Evolutionary conservation across 37 sponge, comb jelly and placozoan species (phyloP), one percentile per base, ranked within the genome.

Genomic region (Ephydatia muelleri): DNA sequence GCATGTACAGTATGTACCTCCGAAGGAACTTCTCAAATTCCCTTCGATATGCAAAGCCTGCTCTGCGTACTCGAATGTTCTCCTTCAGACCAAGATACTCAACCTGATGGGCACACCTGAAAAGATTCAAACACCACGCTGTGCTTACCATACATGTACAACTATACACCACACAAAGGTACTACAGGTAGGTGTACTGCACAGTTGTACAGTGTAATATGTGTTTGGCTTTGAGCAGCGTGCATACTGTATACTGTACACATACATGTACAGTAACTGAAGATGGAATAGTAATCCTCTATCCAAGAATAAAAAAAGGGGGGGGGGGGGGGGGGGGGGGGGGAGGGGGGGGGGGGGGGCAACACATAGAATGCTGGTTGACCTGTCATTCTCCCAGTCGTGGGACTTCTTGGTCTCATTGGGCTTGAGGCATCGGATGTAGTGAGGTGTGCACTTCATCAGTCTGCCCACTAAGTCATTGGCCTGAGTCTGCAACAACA

Each of bases 11-110:
- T 19, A 19, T 29, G 4, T 67, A 89, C 89, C 97, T 84, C 81
- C 94, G 83, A n/a, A 97, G 81, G 78, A 97, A 97, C 84, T 97
- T 97, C 21, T 84, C 88, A 78, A 95, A 97, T 29, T 92, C 94
- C 78, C 98, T 91, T 16, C 98, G 81, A 83, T 94, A 98, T 29
- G 98, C 98, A 75, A 93, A 98, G 36, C 98, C 98, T 36, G 98
- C 98, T 90, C 98, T 89, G 32, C 98, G 73, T 11, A 98, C 96
- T 66, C 98, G 83, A 36, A 98, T 98, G 82, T 98, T 98, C 89
- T 98, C 98, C 81, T 98, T 98, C 80, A 98, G 83, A 14, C 98
- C 98, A 11, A 98, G 93, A 36, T 98, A 98, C 87, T 98, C 98
- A 64, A 93, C 98, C 70, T 98, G 98, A 70, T 98, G 98, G 38